Percentiles rank a stretch among this genome's conserved stretches.
Evolutionary conservation across 2,797 vertebrate species (phyloP).

Genomic region (Clangula hyemalis): DNA sequence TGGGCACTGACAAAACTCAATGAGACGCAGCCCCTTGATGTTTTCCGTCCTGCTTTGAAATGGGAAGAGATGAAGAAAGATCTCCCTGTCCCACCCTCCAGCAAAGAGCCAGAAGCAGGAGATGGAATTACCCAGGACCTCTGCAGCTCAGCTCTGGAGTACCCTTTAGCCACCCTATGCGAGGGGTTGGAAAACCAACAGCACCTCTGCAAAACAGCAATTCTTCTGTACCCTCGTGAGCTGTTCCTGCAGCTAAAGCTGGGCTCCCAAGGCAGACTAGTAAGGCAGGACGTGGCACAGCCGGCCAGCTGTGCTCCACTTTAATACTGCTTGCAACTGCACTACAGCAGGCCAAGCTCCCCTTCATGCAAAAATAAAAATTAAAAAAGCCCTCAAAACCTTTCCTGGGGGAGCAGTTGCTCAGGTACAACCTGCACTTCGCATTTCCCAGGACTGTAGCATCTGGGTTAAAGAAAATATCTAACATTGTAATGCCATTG

Average conservation of each 20-base stretch:
- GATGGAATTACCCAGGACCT: not conserved
- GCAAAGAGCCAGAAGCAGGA: not conserved
- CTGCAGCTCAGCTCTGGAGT: not conserved
- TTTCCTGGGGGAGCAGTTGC: not conserved
- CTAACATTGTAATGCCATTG: constrained; percentile 31
- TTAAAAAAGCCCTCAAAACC: not conserved
- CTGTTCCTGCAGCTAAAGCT: not conserved
- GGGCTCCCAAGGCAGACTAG: rapidly evolving
- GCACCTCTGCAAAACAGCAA: rapidly evolving
- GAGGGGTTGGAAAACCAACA: not conserved
- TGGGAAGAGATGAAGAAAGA: not conserved
- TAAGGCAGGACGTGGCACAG: not conserved
- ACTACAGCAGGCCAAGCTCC: not conserved
- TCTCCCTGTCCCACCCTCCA: not conserved
- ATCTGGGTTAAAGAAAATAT: constrained; percentile 29
- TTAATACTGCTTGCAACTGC: not conserved
- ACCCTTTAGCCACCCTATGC: rapidly evolving
- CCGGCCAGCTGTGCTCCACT: not conserved
- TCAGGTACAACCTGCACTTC: not conserved
- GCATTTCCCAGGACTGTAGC: not conserved
- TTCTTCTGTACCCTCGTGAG: rapidly evolving
- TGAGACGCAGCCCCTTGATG: not conserved
- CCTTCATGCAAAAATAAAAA: not conserved
- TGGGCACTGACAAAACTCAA: not conserved
- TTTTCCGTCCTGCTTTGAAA: not conserved